Evolutionary conservation across 2,113 vertebrate species (phyloP), one percentile per base, ranked within the genome.

Genomic region (Elaphurus davidianus): DNA sequence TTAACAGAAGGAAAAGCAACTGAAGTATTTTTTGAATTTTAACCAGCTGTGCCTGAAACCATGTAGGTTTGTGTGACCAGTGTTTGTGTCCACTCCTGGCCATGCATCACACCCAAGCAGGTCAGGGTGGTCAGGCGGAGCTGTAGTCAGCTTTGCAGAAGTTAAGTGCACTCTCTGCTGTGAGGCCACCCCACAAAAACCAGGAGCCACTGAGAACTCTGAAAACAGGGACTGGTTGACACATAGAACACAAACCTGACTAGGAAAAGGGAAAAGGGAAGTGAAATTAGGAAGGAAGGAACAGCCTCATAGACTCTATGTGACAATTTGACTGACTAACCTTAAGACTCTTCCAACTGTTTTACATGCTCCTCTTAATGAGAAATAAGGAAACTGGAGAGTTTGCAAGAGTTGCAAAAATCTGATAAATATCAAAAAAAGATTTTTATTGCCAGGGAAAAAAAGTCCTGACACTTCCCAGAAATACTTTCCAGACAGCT

Each of bases 1-100:
- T 79, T 94, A 96, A 78, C 47, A 97, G 60, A 94, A 94, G 71
- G 60, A 85, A 92, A 88, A 83, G 11, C 87, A 89, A 95, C 17
- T 74, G 13, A 97, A 96, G n/a, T 55, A 76, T 74, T 83, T 89
- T 28, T 36, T 92, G n/a, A 91, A 92, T 94, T 45, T 89, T 71
- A 86, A 86, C 15, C 21, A 74, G 36, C 5, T 74, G 19, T 13
- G 67, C 67, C 21, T 74, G 67, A 74, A 74, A 74, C 67, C 19
- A 40, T 74, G 36, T 3, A 74, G 36, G 36, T 40, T 40, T 74
- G 67, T 23, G 6, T 74, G 67, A 40, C 19, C 5, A 1, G 71
- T 74, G 21, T 74, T 25, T 43, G 36, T 74, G 71, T 25, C 71
- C 36, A 25, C 36, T 12, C 21, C 71, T 74, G 71, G 36, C 21